phyloP scores from a whole-genome alignment of 2,888 invertebrate species.

The Norana najaformis region DNA sequence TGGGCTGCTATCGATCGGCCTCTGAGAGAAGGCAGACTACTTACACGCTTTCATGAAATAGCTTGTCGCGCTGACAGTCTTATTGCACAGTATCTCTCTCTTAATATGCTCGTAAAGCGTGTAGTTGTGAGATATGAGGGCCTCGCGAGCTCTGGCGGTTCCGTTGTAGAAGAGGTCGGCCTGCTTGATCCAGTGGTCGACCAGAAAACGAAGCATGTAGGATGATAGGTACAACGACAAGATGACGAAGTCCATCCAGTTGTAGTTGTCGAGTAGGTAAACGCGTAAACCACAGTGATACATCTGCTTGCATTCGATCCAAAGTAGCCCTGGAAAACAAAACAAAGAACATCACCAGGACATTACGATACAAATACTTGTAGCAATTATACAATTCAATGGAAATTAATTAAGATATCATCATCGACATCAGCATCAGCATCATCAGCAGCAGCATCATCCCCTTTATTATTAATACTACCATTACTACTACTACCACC shows the following conservation, averaged over 20 bases:
- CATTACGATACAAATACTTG: background rate
- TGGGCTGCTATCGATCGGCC: background rate
- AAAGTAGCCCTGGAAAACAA: constrained; percentile 55
- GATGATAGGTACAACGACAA: constrained; percentile 62
- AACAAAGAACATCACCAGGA: background rate
- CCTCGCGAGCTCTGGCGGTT: constrained; percentile 49
- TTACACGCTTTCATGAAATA: constrained; percentile 48
- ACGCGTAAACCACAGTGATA: constrained; percentile 59
- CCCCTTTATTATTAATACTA: background rate
- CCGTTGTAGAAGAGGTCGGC: constrained; percentile 57
- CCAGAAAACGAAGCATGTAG: constrained; percentile 60
- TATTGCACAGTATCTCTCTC: constrained; percentile 47
- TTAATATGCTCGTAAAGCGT: constrained; percentile 35
- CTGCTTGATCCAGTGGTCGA: constrained; percentile 56
- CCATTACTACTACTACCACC: background rate
- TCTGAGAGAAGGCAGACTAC: constrained; percentile 16
- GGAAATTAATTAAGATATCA: too few species aligned
- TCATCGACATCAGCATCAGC: too few species aligned
- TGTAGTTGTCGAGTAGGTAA: constrained; percentile 61
- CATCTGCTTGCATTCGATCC: constrained; percentile 63
- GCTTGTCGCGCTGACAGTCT: constrained; percentile 24
- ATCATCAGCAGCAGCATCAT: too few species aligned
- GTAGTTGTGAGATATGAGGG: constrained; percentile 44
- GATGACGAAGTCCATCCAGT: constrained; percentile 61
- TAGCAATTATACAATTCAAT: too few species aligned